These are phyloP conservation scores for Cotesia chilonis DNA, from an alignment of 1,140 invertebrate genomes.

Conservation along the genomic window DNA sequence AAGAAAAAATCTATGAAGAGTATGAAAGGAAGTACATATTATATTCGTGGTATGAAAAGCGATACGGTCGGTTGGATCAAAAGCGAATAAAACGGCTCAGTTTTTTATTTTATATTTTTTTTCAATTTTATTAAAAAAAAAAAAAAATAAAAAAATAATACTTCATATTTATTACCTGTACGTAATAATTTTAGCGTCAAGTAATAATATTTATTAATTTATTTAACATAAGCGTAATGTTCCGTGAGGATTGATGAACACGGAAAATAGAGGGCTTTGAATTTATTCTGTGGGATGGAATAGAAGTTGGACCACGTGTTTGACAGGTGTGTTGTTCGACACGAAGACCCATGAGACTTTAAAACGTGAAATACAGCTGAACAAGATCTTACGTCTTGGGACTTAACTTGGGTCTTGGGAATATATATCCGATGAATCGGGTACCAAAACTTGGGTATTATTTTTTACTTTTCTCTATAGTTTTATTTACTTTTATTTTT, in stretches of 20 bases:
- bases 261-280: not conserved
- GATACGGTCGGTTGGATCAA: constrained; percentile 1
- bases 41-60: constrained; percentile 12
- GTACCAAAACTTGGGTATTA: too few relatives aligned
- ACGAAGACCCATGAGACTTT: constrained; percentile 29
- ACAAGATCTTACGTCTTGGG: constrained; percentile 11
- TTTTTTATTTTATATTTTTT: too few relatives aligned
- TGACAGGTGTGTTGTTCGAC: constrained; percentile 44
- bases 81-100: not conserved
- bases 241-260: not conserved
- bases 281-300: not conserved
- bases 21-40: not conserved
- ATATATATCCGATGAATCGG: not conserved
- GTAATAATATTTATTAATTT: too few relatives aligned
- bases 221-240: too few relatives aligned
- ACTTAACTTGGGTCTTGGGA: not conserved
- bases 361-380: constrained; percentile 42
- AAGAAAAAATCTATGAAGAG: not conserved
- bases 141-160: not conserved
- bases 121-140: not conserved
- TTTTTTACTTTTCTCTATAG: too few relatives aligned
- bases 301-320: constrained; percentile 29
- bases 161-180: too few relatives aligned
- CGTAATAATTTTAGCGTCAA: too few relatives aligned
- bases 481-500: not conserved